Percentiles rank a stretch among this genome's conserved stretches.
phyloP scores from a whole-genome alignment of 2,888 invertebrate genomes.

The Catocala fraxini region DNA sequence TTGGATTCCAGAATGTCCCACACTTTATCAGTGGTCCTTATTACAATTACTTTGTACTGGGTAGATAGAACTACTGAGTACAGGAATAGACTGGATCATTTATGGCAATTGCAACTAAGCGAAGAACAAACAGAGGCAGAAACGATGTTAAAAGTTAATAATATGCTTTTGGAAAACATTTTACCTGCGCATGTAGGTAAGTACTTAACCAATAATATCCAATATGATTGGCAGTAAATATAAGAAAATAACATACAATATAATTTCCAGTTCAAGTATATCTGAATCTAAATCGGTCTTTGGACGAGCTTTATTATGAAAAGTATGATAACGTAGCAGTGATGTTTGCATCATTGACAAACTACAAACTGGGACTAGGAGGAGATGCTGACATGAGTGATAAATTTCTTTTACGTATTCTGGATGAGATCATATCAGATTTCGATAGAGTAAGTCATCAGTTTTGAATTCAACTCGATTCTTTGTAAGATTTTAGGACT shows the following conservation, averaged over 20 bases:
- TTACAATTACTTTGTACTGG: constrained; percentile 93
- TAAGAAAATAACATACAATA: not conserved
- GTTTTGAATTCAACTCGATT: too few relatives aligned
- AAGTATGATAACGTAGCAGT: constrained; percentile 96
- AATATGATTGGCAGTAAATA: not conserved
- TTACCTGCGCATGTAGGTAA: constrained; percentile 96
- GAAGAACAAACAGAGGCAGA: constrained; percentile 95
- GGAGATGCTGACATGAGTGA: constrained; percentile 89
- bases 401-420: constrained; percentile 89
- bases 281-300: constrained; percentile 90
- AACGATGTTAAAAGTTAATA: constrained; percentile 95
- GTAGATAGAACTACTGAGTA: constrained; percentile 97
- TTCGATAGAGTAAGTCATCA: constrained; percentile 92
- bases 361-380: constrained; percentile 91
- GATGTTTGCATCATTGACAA: constrained; percentile 98
- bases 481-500: too few relatives aligned
- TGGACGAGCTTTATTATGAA: constrained; percentile 94
- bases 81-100: constrained; percentile 95
- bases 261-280: constrained; percentile 91
- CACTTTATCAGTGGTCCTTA: constrained; percentile 91
- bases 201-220: constrained; percentile 46
- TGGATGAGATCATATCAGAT: constrained; percentile 97
- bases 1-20: constrained; percentile 91
- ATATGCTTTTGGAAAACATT: constrained; percentile 96
- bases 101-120: constrained; percentile 90